Evolutionary conservation across 2,888 invertebrate genomes (phyloP), one percentile per base, ranked within the genome.

Genomic region (Autographa pulchrina): DNA sequence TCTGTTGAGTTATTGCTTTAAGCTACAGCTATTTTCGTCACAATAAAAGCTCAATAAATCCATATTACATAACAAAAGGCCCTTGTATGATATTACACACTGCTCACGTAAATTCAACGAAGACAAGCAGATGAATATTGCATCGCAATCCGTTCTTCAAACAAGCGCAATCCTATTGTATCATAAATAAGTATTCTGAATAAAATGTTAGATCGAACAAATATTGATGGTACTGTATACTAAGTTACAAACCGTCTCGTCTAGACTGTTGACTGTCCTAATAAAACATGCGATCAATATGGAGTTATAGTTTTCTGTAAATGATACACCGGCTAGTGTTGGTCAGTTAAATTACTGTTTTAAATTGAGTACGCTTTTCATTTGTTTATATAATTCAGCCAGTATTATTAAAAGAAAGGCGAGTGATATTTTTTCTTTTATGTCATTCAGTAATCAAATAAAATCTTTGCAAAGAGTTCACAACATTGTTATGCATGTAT

Each of bases 111-210:
- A 56, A 56, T 56, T 20, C 54, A 3, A 18, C 20, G 54, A 56
- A 48, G 7, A 65, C 52, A 68, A 43, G 16, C 25, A 43, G 52
- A 61, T 59, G 2, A 68, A 56, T 48, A 65, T 14, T 41, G 59
- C 5, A 63, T 18, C 41, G 4, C 38, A 31, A 60, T n/a, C 31
- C 25, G 32, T 35, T 20, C 38, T 18, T 54, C 20, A 41, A 75
- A 65, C 58, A 48, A 68, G 52, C 13, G 6, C 38, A 38, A 38
- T 7, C 20, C 18, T 14, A 63, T 56, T 69, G 16, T 48, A 25
- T 56, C 3, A 68, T 68, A 62, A 65, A 77, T 65, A 70, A 32
- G n/a, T 59, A 14, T 60, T 48, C 32, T 65, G 48, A 65, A 65
- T 65, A 63, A 43, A 54, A 63, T 62, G 2, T 25, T 41, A 32